Evolutionary conservation across 2,888 invertebrate genomes (phyloP), one percentile per base, ranked within the genome.

Genomic region (Xylophagus ater): DNA sequence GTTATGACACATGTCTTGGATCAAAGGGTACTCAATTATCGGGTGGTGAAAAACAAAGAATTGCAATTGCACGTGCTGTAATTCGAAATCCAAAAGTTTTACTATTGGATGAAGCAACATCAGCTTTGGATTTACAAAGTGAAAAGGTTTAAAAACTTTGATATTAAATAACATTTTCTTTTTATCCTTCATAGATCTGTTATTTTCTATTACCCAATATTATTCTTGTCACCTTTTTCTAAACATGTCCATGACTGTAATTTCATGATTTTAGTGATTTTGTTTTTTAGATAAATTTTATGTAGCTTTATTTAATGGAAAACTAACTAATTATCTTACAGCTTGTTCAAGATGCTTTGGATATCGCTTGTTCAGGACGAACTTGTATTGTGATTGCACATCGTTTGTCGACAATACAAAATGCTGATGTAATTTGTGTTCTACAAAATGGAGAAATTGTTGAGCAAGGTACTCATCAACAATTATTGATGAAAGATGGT

Each of bases 361-460:
- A 90, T 60, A 71, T 74, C 44, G 89, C 89, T 1, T 77, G 81
- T 56, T 72, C 76, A 47, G 81, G 81, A 7, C 72, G 89, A 31
- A 90, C 89, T 1, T 84, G 83, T 55, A 77, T 90, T 42, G 81
- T 85, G 29, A 87, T 89, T 48, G 88, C 89, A 2, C 89, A 90
- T 65, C 74, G 89, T 6, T 70, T 89, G 34, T 75, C 83, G 4
- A 88, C 89, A 3, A 77, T 88, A 43, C 77, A 82, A 58, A 81
- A 81, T 57, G 85, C 85, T 0, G 82, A 89, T 60, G 67, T 81
- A 47, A 92, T 92, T 48, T 83, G 83, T 51, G 89, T 92, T 4
- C 67, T 92, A 20, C 75, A 82, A 54, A 68, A 74, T 31, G 89
- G 90, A 48, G 66, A 65, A 28, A 76, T 89, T 10, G 74, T 74